Percentiles rank a stretch among this genome's conserved stretches.
These are phyloP conservation scores for Latrodectus geometricus DNA, from an alignment of 1,140 invertebrate species.

Conservation along the genomic window DNA sequence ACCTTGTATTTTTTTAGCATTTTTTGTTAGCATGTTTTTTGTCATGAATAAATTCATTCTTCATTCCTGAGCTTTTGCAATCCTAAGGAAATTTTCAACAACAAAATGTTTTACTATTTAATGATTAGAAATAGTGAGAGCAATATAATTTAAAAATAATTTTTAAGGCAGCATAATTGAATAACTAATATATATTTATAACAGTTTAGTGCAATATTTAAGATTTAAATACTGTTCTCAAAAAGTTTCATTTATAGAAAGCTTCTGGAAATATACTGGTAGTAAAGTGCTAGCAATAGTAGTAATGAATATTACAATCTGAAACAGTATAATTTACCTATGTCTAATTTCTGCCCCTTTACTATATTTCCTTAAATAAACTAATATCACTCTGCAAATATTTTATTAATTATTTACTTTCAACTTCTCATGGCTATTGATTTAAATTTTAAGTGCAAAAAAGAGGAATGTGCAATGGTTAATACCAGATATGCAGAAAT, in stretches of 20 bases:
- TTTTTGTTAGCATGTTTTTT: no score
- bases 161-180: constrained; percentile 45
- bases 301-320: constrained; percentile 41
- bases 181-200: constrained; percentile 37
- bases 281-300: constrained; percentile 50
- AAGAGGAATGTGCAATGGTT: constrained; percentile 30
- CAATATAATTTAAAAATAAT: constrained; percentile 1
- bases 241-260: constrained; percentile 56
- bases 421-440: constrained; percentile 45
- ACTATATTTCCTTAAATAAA: constrained; percentile 42
- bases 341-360: constrained; percentile 17
- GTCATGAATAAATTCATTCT: no score
- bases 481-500: constrained; percentile 22
- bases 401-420: constrained; percentile 25
- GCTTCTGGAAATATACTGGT: constrained; percentile 49
- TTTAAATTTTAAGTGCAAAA: constrained; percentile 46
- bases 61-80: no score
- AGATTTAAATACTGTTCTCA: constrained; percentile 43
- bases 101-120: no score
- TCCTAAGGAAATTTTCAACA: no score
- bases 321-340: constrained; percentile 58
- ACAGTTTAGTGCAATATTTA: constrained; percentile 49
- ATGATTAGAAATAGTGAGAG: neutral
- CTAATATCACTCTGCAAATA: constrained; percentile 38
- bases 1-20: no score